A percentile compares a stretch with the other conserved stretches of the same genome.
phyloP scores from a whole-genome alignment of 2,797 vertebrate genomes.

The Dipus sagitta region DNA sequence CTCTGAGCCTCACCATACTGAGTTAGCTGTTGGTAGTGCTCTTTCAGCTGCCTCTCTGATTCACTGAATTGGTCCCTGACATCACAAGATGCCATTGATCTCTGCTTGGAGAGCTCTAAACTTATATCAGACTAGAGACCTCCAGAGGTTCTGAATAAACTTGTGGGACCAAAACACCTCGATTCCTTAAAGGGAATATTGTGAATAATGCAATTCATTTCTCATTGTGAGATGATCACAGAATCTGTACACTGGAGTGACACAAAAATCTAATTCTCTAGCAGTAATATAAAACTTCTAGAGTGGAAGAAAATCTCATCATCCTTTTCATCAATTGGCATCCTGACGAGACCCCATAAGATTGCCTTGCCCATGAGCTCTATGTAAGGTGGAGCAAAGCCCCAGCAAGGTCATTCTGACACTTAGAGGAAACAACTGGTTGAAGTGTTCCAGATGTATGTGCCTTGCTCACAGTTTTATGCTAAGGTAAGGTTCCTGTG shows the following conservation, averaged over 20 bases:
- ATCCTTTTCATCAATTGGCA: background rate
- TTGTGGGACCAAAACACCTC: background rate
- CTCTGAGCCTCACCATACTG: background rate
- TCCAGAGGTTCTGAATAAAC: background rate
- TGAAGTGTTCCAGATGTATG: background rate
- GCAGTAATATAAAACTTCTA: conserved; percentile 1
- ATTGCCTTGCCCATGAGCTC: background rate
- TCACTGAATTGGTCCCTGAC: background rate
- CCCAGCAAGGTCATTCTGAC: conserved; percentile 6
- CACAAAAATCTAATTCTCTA: conserved; percentile 60
- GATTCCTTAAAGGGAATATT: background rate
- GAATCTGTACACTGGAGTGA: conserved; percentile 24
- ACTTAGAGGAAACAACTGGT: conserved; percentile 24
- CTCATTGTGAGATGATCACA: conserved; percentile 58
- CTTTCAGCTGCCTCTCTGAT: conserved; percentile 58
- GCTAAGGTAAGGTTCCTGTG: background rate
- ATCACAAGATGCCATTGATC: background rate
- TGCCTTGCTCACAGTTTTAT: background rate
- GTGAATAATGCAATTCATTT: conserved; percentile 60
- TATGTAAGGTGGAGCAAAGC: background rate
- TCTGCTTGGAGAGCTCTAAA: background rate
- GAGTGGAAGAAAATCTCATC: conserved; percentile 38
- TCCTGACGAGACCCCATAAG: background rate
- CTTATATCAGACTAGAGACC: background rate
- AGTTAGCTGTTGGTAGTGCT: conserved; percentile 72